Percentiles rank a stretch among this genome's conserved stretches.
phyloP scores from a whole-genome alignment of 1,140 invertebrate genomes.

The Tenebrio molitor region DNA sequence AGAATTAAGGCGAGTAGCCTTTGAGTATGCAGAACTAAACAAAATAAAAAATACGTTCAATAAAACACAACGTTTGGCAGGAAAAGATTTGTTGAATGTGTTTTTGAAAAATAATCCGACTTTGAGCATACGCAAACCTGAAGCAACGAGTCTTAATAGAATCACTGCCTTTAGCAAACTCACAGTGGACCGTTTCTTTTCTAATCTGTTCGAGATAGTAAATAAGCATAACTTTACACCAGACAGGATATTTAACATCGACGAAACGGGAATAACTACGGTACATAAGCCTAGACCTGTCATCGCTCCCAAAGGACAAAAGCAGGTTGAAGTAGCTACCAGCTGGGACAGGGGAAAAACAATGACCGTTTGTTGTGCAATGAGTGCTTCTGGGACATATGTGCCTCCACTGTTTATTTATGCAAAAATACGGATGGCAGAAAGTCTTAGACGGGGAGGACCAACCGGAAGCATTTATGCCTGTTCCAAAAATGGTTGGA shows the following conservation, averaged over 20 bases:
- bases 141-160: no score
- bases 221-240: no score
- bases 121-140: no score
- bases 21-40: background rate
- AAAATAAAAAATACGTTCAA: background rate
- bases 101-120: no score
- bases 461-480: conserved; percentile 59
- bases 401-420: conserved; percentile 65
- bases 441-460: conserved; percentile 59
- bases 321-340: conserved; percentile 24
- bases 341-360: conserved; percentile 46
- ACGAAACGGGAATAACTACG: no score
- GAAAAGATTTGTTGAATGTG: background rate
- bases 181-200: no score
- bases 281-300: no score
- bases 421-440: conserved; percentile 58
- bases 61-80: conserved; percentile 3
- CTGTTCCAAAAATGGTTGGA: conserved; percentile 62
- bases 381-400: conserved; percentile 62
- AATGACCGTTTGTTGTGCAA: conserved; percentile 62
- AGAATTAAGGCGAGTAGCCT: background rate
- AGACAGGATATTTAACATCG: no score
- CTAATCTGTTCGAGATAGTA: no score
- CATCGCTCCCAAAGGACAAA: no score
- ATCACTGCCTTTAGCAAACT: no score